Base-by-base conservation (phyloP, 2,888 invertebrate species). In the Drosophila neutralis region DNA sequence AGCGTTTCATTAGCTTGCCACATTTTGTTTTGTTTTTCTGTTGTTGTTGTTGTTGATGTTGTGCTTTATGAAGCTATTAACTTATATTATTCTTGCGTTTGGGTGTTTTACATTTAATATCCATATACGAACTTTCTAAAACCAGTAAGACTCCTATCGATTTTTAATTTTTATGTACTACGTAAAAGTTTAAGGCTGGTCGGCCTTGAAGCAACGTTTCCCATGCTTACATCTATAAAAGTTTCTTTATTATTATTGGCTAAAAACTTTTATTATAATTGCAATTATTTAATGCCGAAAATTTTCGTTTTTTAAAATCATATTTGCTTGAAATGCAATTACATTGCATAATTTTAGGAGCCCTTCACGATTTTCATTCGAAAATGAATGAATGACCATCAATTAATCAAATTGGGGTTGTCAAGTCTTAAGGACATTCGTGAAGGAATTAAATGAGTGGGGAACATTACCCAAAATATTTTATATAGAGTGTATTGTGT, bases 341-440 rank as follows among this genome's bases (percentile, higher is more conserved):
- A 13, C 13, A 29, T 56, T 56, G 56, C 56, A n/a, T 56, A 56
- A 7, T 38, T 56, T 38, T 38, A 27, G 54, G 54, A 56, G 54
- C 38, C 27, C 36, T 36, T 11, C 11, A 31, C 27, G 45, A 45
- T 38, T n/a, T n/a, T 53, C 4, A 24, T 24, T 4, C 11, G 7
- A 29, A 4, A 54, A 35, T 3, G 11, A 33, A 33, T 10, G 31
- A 15, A 13, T 52, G 52, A 53, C 10, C 10, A 18, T 11, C 10
- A 53, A 21, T 24, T 35, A 53, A 18, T 15, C 8, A 53, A 11
- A 52, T 52, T 27, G 24, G 18, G 2, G 4, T 18, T 49, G 49
- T 5, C 49, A 52, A 21, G 15, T 8, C 21, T 10, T 33, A n/a
- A 52, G 7, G 21, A 13, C 45, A n/a, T 52, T 52, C 13, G 13